phyloP scores from a whole-genome alignment of 2,888 invertebrate genomes.

The Hoplodrina ambigua region DNA sequence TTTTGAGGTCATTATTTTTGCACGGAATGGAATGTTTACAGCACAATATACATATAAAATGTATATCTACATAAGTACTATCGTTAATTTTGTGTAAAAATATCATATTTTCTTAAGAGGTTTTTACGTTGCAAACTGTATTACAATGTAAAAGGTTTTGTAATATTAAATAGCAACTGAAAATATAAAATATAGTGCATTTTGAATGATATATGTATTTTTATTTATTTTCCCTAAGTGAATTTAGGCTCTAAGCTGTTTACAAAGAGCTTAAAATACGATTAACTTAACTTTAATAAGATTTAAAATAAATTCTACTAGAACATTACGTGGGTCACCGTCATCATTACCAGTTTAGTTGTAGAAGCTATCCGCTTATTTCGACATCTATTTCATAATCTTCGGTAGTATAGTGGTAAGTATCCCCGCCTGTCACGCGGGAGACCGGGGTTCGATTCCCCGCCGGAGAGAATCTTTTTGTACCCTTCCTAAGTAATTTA shows the following conservation, averaged over 20 bases:
- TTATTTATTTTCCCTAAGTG: slow-evolving; percentile 37
- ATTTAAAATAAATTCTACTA: too few relatives aligned
- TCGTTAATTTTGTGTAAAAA: slow-evolving; percentile 69
- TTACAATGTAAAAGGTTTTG: slow-evolving; percentile 72
- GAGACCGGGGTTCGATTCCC: slow-evolving; percentile 78
- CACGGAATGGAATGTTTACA: slow-evolving; percentile 54
- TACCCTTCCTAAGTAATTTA: too few relatives aligned
- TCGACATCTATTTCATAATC: slow-evolving; percentile 13
- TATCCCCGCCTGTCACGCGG: slow-evolving; percentile 91
- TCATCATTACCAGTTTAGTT: neutral
- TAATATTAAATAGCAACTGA: slow-evolving; percentile 78
- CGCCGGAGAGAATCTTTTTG: slow-evolving; percentile 66
- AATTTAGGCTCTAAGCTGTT: neutral
- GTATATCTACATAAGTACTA: slow-evolving; percentile 50
- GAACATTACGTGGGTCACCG: neutral
- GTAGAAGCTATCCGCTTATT: neutral
- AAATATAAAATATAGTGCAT: slow-evolving; percentile 81
- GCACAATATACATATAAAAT: slow-evolving; percentile 55
- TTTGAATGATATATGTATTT: slow-evolving; percentile 71
- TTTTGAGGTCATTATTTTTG: slow-evolving; percentile 52
- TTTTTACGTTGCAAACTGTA: slow-evolving; percentile 72
- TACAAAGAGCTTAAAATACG: neutral
- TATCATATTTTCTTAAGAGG: slow-evolving; percentile 74
- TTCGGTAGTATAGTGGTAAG: slow-evolving; percentile 91
- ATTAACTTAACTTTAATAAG: too few relatives aligned